These are phyloP conservation scores for Botrylloides violaceus DNA, from an alignment of 23 tunicate genomes.

Conservation along the genomic window DNA sequence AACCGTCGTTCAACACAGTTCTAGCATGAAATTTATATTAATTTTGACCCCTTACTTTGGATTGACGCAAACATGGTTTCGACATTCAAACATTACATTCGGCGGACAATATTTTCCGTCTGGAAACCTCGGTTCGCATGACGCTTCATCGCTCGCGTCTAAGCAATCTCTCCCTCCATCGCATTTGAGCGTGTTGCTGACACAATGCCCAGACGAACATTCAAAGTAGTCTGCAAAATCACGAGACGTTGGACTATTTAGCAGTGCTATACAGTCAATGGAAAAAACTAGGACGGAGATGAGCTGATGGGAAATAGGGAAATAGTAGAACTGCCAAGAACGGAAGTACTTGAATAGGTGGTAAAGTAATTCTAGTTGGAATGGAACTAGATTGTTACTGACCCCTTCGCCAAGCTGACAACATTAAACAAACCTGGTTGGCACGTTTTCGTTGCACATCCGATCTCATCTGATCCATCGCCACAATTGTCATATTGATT, in stretches of 20 bases:
- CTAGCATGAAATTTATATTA: not conserved
- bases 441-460: slow-evolving; percentile 46
- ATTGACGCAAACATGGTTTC: slow-evolving; percentile 81
- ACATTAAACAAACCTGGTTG: slow-evolving; percentile 35
- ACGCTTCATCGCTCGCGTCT: slow-evolving; percentile 73
- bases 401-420: too few relatives aligned
- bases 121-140: slow-evolving; percentile 45
- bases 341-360: too few relatives aligned
- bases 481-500: slow-evolving; percentile 71
- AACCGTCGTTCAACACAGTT: too few relatives aligned
- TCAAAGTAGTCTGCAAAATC: slow-evolving; percentile 41
- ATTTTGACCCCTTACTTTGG: slow-evolving; percentile 28
- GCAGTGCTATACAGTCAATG: too few relatives aligned
- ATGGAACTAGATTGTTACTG: too few relatives aligned
- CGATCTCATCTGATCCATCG: slow-evolving; percentile 67
- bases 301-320: too few relatives aligned
- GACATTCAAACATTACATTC: slow-evolving; percentile 49
- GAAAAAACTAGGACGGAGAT: too few relatives aligned
- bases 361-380: too few relatives aligned
- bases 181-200: slow-evolving; percentile 31
- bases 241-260: too few relatives aligned
- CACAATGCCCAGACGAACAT: slow-evolving; percentile 72
- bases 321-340: too few relatives aligned
- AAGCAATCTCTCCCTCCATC: slow-evolving; percentile 69
- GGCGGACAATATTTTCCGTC: slow-evolving; percentile 58